Conservation (phyloP, 2,797 vertebrate species). For the Danio jaintianensis region DNA sequence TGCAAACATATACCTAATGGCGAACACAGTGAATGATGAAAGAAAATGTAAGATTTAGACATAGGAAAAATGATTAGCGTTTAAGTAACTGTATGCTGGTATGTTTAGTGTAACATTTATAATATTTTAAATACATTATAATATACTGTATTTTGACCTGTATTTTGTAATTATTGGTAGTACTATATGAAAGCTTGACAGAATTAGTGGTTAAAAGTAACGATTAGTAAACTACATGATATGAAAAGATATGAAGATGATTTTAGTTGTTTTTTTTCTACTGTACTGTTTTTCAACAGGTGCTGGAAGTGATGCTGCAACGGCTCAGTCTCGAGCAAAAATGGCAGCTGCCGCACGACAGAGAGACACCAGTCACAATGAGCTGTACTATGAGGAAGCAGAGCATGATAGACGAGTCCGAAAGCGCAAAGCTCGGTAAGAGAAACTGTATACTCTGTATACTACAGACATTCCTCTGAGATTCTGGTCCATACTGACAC, state of each 20-base stretch:
- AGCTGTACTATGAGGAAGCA: constrained; percentile 95
- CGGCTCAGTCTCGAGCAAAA: constrained; percentile 89
- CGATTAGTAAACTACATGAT: too few species aligned
- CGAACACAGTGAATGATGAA: too few species aligned
- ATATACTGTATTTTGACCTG: not conserved
- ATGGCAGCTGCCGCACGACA: constrained; percentile 87
- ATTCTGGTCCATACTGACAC: too few species aligned
- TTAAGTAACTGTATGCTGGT: not conserved
- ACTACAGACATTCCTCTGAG: too few species aligned
- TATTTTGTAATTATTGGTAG: not conserved
- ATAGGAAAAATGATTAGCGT: too few species aligned
- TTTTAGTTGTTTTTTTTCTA: not conserved
- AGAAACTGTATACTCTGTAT: too few species aligned
- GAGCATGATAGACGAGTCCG: constrained; percentile 92
- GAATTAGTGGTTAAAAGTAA: not conserved
- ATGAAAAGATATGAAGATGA: too few species aligned
- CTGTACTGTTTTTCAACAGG: constrained; percentile 70
- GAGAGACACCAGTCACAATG: constrained; percentile 91
- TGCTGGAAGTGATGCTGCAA: constrained; percentile 83
- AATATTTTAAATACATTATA: not conserved
- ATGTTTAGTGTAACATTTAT: not conserved
- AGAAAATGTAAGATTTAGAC: too few species aligned
- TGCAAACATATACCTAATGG: too few species aligned
- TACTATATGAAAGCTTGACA: not conserved
- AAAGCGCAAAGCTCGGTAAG: constrained; percentile 91